A percentile compares a stretch with the other conserved stretches of the same genome.
Evolutionary conservation across 2,797 vertebrate species (phyloP).

Genomic region (Peromyscus nudipes): DNA sequence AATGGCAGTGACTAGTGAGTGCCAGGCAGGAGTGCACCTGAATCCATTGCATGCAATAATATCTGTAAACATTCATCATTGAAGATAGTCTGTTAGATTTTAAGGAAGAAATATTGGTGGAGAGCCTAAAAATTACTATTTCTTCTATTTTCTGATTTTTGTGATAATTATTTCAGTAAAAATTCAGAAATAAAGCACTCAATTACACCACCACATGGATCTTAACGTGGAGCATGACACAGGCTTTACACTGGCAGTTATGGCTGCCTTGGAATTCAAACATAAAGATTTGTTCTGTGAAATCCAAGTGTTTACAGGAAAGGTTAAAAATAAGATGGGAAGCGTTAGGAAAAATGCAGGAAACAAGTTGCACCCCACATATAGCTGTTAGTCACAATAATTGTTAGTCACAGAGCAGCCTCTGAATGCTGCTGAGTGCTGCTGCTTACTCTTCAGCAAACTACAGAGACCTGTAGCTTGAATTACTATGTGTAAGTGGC

Average conservation of each 20-base stretch:
- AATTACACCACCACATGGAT: background rate
- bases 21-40: background rate
- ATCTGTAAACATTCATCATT: background rate
- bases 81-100: slow-evolving; percentile 24
- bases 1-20: background rate
- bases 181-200: slow-evolving; percentile 27
- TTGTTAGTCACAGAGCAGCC: background rate
- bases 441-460: background rate
- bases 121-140: background rate
- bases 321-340: slow-evolving; percentile 8
- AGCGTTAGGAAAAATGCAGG: background rate
- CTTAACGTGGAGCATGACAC: background rate
- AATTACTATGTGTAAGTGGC: background rate
- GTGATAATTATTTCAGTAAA: slow-evolving; percentile 53
- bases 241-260: slow-evolving; percentile 1
- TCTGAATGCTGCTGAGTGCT: background rate
- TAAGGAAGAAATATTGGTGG: background rate
- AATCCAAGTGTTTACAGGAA: slow-evolving; percentile 5
- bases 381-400: background rate
- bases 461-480: background rate
- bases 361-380: background rate
- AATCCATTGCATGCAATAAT: background rate
- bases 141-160: slow-evolving; percentile 49
- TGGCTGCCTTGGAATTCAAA: slow-evolving; percentile 24
- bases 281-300: background rate